Evolutionary conservation across 1,140 invertebrate species (phyloP).

Genomic region (Anadara kagoshimensis): DNA sequence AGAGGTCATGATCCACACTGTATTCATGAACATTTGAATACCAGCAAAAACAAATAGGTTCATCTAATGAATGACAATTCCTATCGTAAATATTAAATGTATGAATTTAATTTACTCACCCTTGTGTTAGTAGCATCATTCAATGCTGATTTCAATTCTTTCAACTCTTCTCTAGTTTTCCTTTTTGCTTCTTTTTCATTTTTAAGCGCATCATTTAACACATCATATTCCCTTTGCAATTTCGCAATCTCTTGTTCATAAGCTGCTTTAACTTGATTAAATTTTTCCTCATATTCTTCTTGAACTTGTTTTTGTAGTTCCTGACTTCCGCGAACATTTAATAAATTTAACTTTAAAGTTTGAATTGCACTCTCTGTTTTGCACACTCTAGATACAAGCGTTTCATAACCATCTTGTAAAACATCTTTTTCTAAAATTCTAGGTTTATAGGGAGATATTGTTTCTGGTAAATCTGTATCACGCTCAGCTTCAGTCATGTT

Average conservation of each 20-base stretch:
- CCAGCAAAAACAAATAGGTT: too few species aligned
- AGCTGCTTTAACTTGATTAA: slow-evolving; percentile 39
- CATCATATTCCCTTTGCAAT: slow-evolving; percentile 41
- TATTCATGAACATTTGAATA: too few species aligned
- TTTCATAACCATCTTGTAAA: slow-evolving; percentile 53
- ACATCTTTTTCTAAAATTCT: slow-evolving; percentile 43
- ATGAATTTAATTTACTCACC: slow-evolving; percentile 30
- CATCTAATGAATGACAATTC: too few species aligned
- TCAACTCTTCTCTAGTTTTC: slow-evolving; percentile 43
- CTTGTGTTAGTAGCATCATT: slow-evolving; percentile 44
- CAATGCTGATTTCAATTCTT: slow-evolving; percentile 44
- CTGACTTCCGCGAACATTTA: slow-evolving; percentile 46
- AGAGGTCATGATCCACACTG: too few species aligned
- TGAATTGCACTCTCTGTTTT: slow-evolving; percentile 60
- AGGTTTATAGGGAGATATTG: slow-evolving; percentile 37
- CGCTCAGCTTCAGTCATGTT: slow-evolving; percentile 8
- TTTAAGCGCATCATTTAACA: slow-evolving; percentile 44
- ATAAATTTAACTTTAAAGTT: slow-evolving; percentile 57
- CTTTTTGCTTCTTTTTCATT: slow-evolving; percentile 41
- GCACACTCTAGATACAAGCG: slow-evolving; percentile 58
- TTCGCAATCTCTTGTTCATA: slow-evolving; percentile 46
- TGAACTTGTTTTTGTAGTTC: slow-evolving; percentile 46
- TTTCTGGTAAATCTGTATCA: slow-evolving; percentile 19
- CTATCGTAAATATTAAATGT: too few species aligned
- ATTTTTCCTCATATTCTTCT: slow-evolving; percentile 43